Conservation (phyloP, 2,888 invertebrate genomes). For the Polymixis lichenea region DNA sequence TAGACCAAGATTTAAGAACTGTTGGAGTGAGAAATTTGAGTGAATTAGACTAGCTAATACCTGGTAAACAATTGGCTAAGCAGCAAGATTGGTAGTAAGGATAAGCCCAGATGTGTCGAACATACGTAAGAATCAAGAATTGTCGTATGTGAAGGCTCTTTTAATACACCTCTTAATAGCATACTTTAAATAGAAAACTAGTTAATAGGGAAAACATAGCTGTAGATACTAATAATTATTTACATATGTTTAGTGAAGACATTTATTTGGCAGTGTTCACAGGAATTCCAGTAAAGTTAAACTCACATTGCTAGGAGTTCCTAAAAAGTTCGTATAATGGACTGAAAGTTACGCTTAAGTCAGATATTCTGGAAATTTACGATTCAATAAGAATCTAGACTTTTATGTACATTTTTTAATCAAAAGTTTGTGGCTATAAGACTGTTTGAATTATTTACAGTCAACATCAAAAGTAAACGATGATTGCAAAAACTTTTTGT, state of each 20-base stretch:
- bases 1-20: not conserved
- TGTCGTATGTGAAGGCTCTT: too few species aligned
- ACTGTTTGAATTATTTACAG: constrained; percentile 15
- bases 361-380: constrained; percentile 42
- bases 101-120: not conserved
- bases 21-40: not conserved
- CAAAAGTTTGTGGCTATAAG: constrained; percentile 37
- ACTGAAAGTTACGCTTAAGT: constrained; percentile 37
- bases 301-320: constrained; percentile 21
- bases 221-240: not conserved
- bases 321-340: constrained; percentile 27
- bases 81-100: not conserved
- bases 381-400: constrained; percentile 45
- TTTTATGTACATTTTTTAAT: constrained; percentile 43
- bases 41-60: not conserved
- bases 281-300: constrained; percentile 4
- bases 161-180: not conserved
- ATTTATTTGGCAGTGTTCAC: constrained; percentile 22
- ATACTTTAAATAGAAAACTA: not conserved
- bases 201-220: not conserved
- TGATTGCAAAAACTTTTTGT: constrained; percentile 13
- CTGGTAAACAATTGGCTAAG: not conserved
- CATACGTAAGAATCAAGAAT: not conserved
- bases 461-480: constrained; percentile 32
- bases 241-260: not conserved